Evolutionary conservation across 53 echinoderm and acorn worm genomes (phyloP), one percentile per base, ranked within the genome.

Genomic region (Stichopus horrens): DNA sequence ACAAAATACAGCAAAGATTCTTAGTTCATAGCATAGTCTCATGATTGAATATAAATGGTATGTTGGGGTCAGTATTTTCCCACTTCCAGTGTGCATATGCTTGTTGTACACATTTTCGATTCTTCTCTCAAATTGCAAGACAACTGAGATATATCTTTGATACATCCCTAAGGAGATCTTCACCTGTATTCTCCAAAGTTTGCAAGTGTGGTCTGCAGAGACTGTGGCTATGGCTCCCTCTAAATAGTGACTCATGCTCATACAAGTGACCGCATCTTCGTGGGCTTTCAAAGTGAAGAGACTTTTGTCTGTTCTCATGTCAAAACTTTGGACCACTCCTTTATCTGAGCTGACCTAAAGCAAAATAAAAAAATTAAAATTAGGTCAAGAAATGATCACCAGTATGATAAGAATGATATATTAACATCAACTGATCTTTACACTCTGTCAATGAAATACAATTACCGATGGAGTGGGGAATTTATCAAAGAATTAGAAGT

Each of bases 181-280:
- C 68, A 97, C 99, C 94, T 94, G 92, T 57, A 95, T 95, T 88
- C 94, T 94, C 99, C 99, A 96, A 0, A 99, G 88, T 92, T 99
- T 99, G 88, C 94, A 94, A 7, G 83, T 74, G 57, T 93, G 88
- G 75, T 99, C 99, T 5, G 99, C 93, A 53, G 99, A 99, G 74
- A 91, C 94, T 5, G 99, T 99, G 19, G 93, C 96, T 18, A 99
- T 90, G 82, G 92, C 92, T 10, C 93, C 93, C 19, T 91, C 92
- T 5, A 91, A 76, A 53, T 90, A 90, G 73, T 87, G 85, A 66
- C 92, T 91, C 71, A 95, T 83, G 20, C 92, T 71, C 23, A 99
- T 73, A 7, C 93, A 96, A 1, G 95, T 96, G 5, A 94, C 93
- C 0, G 94, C 96, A 60, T 92, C 89, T 16, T 89, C 90, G 78